A percentile compares a stretch with the other conserved stretches of the same genome.
Conservation (phyloP, 2,888 invertebrate genomes). For the Lamellibrachia satsuma region DNA sequence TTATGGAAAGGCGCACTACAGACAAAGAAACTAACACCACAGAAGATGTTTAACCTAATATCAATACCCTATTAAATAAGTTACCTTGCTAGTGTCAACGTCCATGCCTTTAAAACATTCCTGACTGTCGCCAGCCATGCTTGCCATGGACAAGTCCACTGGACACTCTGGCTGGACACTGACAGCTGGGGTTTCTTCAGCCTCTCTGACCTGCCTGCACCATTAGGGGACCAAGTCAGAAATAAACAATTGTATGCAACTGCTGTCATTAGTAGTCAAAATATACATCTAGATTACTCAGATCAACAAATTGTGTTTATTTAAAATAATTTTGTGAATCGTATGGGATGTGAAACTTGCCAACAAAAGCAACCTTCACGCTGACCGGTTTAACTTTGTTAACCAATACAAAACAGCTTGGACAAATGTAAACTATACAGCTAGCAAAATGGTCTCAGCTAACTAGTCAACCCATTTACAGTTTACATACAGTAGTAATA, state of each 20-base stretch:
- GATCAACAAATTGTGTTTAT: background rate
- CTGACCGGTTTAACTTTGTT: too few species aligned
- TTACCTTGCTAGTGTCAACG: background rate
- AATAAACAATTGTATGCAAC: background rate
- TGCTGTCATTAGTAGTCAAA: background rate
- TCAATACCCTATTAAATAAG: background rate
- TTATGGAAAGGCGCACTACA: background rate
- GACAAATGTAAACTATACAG: too few species aligned
- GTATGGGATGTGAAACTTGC: too few species aligned
- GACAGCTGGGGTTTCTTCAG: background rate
- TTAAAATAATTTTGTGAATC: too few species aligned
- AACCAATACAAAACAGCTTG: too few species aligned
- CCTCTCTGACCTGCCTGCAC: background rate
- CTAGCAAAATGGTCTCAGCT: too few species aligned
- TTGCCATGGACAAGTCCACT: background rate
- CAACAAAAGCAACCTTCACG: too few species aligned
- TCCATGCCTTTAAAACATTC: conserved; percentile 2
- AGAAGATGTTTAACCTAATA: background rate
- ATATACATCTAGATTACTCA: background rate
- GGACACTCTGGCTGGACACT: conserved; percentile 6
- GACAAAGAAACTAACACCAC: background rate
- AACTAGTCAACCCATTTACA: too few species aligned
- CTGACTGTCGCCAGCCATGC: background rate
- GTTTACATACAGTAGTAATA: too few species aligned
- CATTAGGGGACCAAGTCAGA: background rate